Base-by-base conservation (phyloP, 2,797 vertebrate species). In the Anas capensis region DNA sequence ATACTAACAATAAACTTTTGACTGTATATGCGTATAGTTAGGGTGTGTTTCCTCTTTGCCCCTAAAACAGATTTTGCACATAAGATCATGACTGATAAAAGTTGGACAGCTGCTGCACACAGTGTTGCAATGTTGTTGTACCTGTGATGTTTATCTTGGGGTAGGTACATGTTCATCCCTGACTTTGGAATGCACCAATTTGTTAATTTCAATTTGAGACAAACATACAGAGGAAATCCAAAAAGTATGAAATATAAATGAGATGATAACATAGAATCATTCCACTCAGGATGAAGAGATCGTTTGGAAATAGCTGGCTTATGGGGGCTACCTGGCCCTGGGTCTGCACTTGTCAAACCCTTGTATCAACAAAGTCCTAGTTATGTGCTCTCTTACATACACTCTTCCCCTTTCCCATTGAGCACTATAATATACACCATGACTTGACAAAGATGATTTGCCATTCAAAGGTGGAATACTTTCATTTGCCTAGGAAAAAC, bases 391-490 rank as follows among this genome's bases (percentile, higher is more conserved):
- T 49, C 48, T 49, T 49, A 51, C 16, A 4, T n/a, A 4, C 26
- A 61, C 6, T 7, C 10, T 36, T 76, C 14, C 1, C 33, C 5
- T 61, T 83, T 64, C 16, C 8, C 3, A 9, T 10, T 24, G 33
- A 38, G 11, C 38, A 58, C 8, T 0, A 3, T 24, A 69, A 57
- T 19, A 61, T 1, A 3, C 3, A 26, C 7, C 0, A 0, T 38
- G 17, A 44, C 36, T 90, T 13, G 18, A 33, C 19, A 24, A 46
- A 64, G 10, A 36, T 0, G 3, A 49, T 49, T 82, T 84, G 14
- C 13, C 23, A 31, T 82, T 62, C 51, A 62, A 69, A 80, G n/a
- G 3, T 44, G 11, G 31, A 89, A 75, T 80, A 33, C 1, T 9
- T 78, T 21, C 10, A 16, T 68, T 54, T 78, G 10, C 40, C 7